Percentiles rank a stretch among this genome's conserved stretches.
Evolutionary conservation across 2,797 vertebrate genomes (phyloP).

Genomic region (Eulemur albifrons): DNA sequence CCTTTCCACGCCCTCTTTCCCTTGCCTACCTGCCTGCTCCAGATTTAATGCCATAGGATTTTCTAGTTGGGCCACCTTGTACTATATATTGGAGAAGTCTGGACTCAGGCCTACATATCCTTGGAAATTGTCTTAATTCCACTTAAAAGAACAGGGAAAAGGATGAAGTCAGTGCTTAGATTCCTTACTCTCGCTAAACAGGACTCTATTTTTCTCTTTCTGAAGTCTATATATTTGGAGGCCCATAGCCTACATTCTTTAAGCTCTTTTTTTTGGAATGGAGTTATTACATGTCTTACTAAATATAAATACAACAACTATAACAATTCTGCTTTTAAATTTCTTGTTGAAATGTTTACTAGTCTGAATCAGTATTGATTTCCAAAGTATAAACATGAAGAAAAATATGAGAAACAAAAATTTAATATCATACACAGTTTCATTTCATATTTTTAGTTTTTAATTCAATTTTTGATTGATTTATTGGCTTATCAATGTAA

Average conservation of each 20-base stretch:
- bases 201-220: not conserved
- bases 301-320: not conserved
- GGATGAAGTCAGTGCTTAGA: not conserved
- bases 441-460: not conserved
- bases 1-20: not conserved
- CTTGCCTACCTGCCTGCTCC: not conserved
- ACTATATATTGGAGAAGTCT: not conserved
- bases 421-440: not conserved
- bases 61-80: not conserved
- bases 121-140: not conserved
- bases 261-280: not conserved
- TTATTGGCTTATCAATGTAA: not conserved
- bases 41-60: not conserved
- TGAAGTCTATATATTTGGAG: not conserved
- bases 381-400: not conserved
- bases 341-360: not conserved
- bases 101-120: not conserved
- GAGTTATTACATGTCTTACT: not conserved
- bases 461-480: not conserved
- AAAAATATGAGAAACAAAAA: conserved; percentile 41
- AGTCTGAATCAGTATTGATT: not conserved
- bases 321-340: not conserved
- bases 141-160: not conserved
- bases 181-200: not conserved
- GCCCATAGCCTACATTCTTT: not conserved